Conservation (phyloP, 2,113 vertebrate genomes). For the Indicator maculatus region DNA sequence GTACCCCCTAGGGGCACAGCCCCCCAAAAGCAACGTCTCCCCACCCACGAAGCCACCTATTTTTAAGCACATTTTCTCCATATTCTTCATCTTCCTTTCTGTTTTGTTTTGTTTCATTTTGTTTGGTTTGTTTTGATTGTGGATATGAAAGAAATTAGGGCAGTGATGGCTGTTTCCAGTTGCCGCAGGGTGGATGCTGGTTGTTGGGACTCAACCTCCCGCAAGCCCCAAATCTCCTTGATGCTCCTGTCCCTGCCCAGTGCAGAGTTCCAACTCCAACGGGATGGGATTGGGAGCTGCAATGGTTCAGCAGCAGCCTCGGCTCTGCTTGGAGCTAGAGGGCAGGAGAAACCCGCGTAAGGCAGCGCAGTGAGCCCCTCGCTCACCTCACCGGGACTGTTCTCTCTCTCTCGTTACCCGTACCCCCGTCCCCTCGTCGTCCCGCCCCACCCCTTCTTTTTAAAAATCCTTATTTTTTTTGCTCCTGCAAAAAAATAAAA, state of each 20-base stretch:
- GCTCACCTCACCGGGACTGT: neutral
- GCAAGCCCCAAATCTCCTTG: neutral
- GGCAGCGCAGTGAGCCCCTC: neutral
- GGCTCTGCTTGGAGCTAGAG: slow-evolving; percentile 30
- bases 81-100: neutral
- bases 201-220: neutral
- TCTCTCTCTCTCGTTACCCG: neutral
- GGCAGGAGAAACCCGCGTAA: slow-evolving; percentile 24
- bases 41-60: rapidly evolving
- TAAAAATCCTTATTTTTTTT: neutral
- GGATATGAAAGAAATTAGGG: neutral
- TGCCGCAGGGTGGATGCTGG: neutral
- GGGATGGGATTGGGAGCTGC: neutral
- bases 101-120: neutral
- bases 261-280: rapidly evolving
- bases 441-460: too few relatives aligned
- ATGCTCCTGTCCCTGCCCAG: rapidly evolving
- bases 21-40: rapidly evolving
- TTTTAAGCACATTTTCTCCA: rapidly evolving
- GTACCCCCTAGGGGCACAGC: slow-evolving; percentile 38
- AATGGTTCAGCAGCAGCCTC: neutral
- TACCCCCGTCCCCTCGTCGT: too few relatives aligned
- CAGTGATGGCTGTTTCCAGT: neutral
- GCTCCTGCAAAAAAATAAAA: neutral
- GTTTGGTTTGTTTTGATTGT: too few relatives aligned